A percentile compares a stretch with the other conserved stretches of the same genome.
Conservation (phyloP, 1,140 invertebrate species). For the Asobara japonica region DNA sequence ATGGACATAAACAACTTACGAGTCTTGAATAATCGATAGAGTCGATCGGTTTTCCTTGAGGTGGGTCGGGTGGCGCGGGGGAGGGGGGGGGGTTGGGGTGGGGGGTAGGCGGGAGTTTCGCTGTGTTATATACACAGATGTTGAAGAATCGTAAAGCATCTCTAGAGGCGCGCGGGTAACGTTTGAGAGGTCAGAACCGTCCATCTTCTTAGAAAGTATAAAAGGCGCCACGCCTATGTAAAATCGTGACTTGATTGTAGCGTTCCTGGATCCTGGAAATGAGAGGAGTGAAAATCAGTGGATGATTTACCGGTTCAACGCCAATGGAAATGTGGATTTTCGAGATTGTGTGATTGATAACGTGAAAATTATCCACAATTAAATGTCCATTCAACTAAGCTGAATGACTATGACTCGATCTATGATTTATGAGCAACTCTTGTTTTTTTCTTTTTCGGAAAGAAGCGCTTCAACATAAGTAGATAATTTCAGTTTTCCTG, state of each 20-base stretch:
- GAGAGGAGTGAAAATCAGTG: slow-evolving; percentile 2
- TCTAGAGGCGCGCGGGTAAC: slow-evolving; percentile 22
- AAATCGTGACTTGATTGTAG: slow-evolving; percentile 54
- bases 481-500: too few species aligned
- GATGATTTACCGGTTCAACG: slow-evolving; percentile 10
- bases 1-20: slow-evolving; percentile 20
- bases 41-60: slow-evolving; percentile 31
- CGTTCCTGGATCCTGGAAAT: slow-evolving; percentile 21
- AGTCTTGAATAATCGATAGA: slow-evolving; percentile 35
- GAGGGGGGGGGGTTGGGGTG: background rate
- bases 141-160: slow-evolving; percentile 31
- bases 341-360: background rate
- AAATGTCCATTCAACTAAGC: too few species aligned
- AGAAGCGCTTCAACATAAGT: too few species aligned
- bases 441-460: too few species aligned
- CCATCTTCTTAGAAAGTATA: slow-evolving; percentile 46
- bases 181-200: slow-evolving; percentile 50
- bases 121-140: slow-evolving; percentile 31
- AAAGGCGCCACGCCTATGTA: slow-evolving; percentile 55
- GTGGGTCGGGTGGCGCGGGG: too few species aligned
- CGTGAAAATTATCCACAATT: too few species aligned
- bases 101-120: too few species aligned
- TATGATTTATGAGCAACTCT: too few species aligned
- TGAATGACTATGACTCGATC: too few species aligned
- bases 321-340: background rate